Percentiles rank a stretch among this genome's conserved stretches.
phyloP scores from a whole-genome alignment of 1,140 invertebrate genomes.

The Coboldia fuscipes region DNA sequence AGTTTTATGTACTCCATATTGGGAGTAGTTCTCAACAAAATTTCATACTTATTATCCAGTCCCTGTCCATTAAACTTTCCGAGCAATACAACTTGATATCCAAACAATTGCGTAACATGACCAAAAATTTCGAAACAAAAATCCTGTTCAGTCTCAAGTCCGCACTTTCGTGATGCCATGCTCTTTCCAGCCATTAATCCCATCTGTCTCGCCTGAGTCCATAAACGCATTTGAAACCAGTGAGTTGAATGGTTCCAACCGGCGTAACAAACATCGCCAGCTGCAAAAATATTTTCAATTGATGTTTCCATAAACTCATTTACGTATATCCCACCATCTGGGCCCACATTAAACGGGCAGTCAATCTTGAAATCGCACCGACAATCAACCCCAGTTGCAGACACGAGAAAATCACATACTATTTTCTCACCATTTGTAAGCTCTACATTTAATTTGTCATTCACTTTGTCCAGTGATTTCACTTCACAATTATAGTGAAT shows the following conservation, averaged over 20 bases:
- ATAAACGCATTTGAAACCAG: slow-evolving; percentile 94
- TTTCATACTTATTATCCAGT: slow-evolving; percentile 62
- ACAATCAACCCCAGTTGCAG: slow-evolving; percentile 82
- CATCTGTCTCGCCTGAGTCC: slow-evolving; percentile 97
- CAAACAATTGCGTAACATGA: slow-evolving; percentile 90
- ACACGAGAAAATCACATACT: slow-evolving; percentile 81
- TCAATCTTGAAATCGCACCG: slow-evolving; percentile 30
- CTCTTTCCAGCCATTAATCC: slow-evolving; percentile 79
- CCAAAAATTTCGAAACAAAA: slow-evolving; percentile 96
- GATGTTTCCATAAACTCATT: slow-evolving; percentile 73
- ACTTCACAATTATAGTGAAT: slow-evolving; percentile 57
- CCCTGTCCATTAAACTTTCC: slow-evolving; percentile 90
- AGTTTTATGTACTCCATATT: slow-evolving; percentile 79
- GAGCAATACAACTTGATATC: slow-evolving; percentile 80
- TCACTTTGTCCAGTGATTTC: slow-evolving; percentile 21
- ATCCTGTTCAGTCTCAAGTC: slow-evolving; percentile 53
- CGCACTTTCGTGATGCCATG: slow-evolving; percentile 46
- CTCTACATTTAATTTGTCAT: slow-evolving; percentile 38
- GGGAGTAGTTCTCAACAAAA: slow-evolving; percentile 68
- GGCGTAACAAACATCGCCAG: slow-evolving; percentile 79
- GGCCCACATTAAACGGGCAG: slow-evolving; percentile 29
- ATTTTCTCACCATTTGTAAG: slow-evolving; percentile 53
- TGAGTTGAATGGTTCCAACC: slow-evolving; percentile 55
- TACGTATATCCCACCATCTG: slow-evolving; percentile 60
- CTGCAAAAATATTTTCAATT: slow-evolving; percentile 64